Percentiles rank a stretch among this genome's conserved stretches.
Conservation (phyloP, 2,113 vertebrate genomes). For the Hepsetus odoe region DNA sequence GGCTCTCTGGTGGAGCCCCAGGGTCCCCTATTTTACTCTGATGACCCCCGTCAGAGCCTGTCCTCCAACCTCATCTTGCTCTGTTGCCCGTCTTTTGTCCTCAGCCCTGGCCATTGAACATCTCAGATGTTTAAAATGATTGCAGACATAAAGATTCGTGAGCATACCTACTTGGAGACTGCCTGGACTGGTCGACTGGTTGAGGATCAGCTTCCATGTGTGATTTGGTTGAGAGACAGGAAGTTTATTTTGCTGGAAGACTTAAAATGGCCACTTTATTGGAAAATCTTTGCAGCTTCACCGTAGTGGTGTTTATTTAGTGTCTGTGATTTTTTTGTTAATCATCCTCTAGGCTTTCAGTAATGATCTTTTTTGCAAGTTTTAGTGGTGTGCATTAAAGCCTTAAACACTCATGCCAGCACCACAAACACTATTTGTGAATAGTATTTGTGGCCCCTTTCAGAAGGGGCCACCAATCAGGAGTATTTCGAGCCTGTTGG, state of each 20-base stretch:
- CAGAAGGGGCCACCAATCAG: too few species aligned
- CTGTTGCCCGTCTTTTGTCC: not conserved
- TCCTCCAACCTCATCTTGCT: not conserved
- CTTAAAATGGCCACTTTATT: not conserved
- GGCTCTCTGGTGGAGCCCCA: constrained; percentile 18
- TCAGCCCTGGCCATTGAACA: not conserved
- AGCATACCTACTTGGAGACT: not conserved
- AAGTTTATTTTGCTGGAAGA: not conserved
- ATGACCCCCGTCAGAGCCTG: not conserved
- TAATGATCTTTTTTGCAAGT: too few species aligned
- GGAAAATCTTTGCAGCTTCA: not conserved
- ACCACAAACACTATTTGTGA: too few species aligned
- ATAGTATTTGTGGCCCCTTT: too few species aligned
- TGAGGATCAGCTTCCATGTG: not conserved
- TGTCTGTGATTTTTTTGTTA: too few species aligned
- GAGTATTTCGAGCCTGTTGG: too few species aligned
- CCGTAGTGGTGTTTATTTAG: not conserved
- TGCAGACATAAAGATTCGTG: not conserved
- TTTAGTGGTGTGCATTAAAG: too few species aligned
- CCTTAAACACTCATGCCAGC: too few species aligned
- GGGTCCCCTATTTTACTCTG: not conserved
- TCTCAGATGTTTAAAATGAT: not conserved
- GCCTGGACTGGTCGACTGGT: not conserved
- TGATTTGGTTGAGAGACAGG: not conserved
- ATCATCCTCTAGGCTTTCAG: too few species aligned